Percentiles rank a stretch among this genome's conserved stretches.
Evolutionary conservation across 2,888 invertebrate genomes (phyloP).

Genomic region (Herminia tarsipennalis): DNA sequence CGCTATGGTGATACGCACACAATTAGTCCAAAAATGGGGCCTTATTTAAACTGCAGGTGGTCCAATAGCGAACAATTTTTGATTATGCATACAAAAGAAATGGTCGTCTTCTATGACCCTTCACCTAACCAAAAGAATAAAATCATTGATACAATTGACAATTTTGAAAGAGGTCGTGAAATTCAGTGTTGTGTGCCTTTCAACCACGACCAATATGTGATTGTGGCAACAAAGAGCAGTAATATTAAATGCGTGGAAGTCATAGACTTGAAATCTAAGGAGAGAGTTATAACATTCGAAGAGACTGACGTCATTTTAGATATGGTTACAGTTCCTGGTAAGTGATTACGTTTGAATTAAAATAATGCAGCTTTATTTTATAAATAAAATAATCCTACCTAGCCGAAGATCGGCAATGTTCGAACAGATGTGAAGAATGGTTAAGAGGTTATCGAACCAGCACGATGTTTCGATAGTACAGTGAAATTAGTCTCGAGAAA

Average conservation of each 20-base stretch:
- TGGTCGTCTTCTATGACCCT: conserved; percentile 67
- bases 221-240: conserved; percentile 58
- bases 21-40: conserved; percentile 61
- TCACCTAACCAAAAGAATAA: conserved; percentile 51
- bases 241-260: conserved; percentile 59
- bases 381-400: too few species aligned
- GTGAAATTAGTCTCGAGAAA: too few species aligned
- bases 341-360: too few species aligned
- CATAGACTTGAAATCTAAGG: conserved; percentile 63
- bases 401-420: too few species aligned
- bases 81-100: conserved; percentile 69
- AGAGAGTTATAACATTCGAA: conserved; percentile 61
- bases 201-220: conserved; percentile 66
- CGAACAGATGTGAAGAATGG: too few species aligned
- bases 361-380: too few species aligned
- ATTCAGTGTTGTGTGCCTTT: conserved; percentile 68
- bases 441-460: too few species aligned
- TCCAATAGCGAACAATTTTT: conserved; percentile 65
- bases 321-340: conserved; percentile 72
- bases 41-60: conserved; percentile 73
- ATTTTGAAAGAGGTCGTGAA: conserved; percentile 60
- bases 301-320: conserved; percentile 65
- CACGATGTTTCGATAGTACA: too few species aligned
- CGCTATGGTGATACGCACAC: conserved; percentile 61
- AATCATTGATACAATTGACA: conserved; percentile 56